These are phyloP conservation scores for Morpho helenor DNA, from an alignment of 2,888 invertebrate species.

Conservation along the genomic window DNA sequence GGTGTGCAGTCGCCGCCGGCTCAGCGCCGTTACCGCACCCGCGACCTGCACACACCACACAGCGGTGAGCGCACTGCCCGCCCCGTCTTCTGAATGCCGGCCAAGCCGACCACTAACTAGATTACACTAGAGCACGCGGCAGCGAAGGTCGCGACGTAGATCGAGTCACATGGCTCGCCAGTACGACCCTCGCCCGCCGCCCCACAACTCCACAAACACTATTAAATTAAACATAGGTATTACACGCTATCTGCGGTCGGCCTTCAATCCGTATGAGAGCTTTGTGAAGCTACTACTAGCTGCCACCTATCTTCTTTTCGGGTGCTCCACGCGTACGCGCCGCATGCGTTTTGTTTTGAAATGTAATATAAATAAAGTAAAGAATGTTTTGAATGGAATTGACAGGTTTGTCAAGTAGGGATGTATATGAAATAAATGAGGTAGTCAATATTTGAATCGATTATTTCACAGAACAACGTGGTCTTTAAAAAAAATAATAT, in stretches of 20 bases:
- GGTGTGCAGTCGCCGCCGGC: conserved; percentile 2
- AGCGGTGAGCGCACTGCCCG: conserved; percentile 13
- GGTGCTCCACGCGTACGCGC: conserved; percentile 1
- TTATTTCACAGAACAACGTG: too few species aligned
- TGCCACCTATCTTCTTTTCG: conserved; percentile 7
- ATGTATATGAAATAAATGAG: too few species aligned
- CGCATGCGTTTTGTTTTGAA: conserved; percentile 33
- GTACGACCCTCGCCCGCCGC: conserved; percentile 15
- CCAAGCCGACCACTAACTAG: conserved; percentile 35
- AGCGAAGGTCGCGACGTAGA: conserved; percentile 28
- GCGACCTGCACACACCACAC: conserved; percentile 20
- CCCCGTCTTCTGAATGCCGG: conserved; percentile 25
- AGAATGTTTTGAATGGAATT: not conserved
- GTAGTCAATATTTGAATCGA: too few species aligned
- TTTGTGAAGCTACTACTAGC: conserved; percentile 8
- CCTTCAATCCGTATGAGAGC: conserved; percentile 11
- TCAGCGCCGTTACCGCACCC: conserved; percentile 15
- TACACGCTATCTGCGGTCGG: conserved; percentile 14
- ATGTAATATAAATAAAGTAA: conserved; percentile 1
- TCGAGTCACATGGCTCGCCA: conserved; percentile 22
- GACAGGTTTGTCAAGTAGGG: not conserved
- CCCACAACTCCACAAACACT: conserved; percentile 11
- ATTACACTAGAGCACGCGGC: conserved; percentile 39
- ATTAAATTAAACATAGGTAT: conserved; percentile 23
- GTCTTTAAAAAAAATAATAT: too few species aligned